Conservation (phyloP, 2,888 invertebrate species). For the Stegophylla sp. region DNA sequence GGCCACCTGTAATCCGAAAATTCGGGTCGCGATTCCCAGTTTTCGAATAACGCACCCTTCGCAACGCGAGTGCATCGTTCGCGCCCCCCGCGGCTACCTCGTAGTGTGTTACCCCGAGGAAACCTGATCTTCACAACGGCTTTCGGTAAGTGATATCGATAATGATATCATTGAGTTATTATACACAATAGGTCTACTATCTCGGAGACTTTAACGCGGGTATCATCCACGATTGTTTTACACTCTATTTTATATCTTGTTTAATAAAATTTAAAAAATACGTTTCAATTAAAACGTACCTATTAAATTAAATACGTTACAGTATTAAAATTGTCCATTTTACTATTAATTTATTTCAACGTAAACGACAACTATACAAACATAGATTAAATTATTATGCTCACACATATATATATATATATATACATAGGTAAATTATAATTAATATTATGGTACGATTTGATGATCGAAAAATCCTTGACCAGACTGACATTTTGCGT, state of each 20-base stretch:
- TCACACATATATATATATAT: no score
- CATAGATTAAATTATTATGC: no score
- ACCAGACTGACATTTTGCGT: slow-evolving; percentile 3
- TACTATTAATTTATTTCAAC: no score
- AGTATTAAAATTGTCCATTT: no score
- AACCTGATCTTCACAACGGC: neutral
- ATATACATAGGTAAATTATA: neutral
- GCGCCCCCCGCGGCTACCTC: no score
- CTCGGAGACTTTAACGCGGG: slow-evolving; percentile 35
- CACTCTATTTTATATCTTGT: no score
- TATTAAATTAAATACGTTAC: no score
- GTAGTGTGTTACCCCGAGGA: neutral
- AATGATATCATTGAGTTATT: neutral
- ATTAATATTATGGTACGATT: neutral
- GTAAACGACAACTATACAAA: no score
- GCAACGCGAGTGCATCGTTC: no score
- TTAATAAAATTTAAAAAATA: no score
- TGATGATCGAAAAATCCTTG: slow-evolving; percentile 4
- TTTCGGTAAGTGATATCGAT: slow-evolving; percentile 28
- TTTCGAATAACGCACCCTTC: neutral
- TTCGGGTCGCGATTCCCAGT: neutral
- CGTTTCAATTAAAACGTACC: no score
- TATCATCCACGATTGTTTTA: neutral
- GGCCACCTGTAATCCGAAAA: neutral
- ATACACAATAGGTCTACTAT: no score